Evolutionary conservation across 1,140 invertebrate species (phyloP).

Genomic region (Magallana ariakensis): DNA sequence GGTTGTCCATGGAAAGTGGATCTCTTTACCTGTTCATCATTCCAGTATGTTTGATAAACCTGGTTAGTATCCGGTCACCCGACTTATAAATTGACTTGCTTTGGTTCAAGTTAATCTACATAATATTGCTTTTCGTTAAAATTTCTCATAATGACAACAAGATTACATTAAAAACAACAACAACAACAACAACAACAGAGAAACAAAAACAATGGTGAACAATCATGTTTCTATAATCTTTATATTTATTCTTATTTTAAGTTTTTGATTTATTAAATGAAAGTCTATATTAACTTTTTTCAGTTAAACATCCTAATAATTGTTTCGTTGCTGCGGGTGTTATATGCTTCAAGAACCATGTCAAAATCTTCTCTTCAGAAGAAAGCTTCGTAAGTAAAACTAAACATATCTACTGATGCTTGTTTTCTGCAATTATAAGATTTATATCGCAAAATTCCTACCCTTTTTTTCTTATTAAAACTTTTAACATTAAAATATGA

Average conservation of each 20-base stretch:
- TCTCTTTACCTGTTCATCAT: conserved; percentile 64
- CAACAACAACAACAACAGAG: too few relatives aligned
- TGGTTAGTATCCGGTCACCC: conserved; percentile 49
- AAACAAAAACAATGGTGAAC: too few relatives aligned
- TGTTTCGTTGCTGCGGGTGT: conserved; percentile 7
- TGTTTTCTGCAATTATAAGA: background rate
- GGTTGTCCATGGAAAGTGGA: conserved; percentile 59
- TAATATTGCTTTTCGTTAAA: too few relatives aligned
- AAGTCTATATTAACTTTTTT: background rate
- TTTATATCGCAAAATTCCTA: background rate
- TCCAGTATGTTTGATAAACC: conserved; percentile 57
- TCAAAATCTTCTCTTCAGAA: background rate
- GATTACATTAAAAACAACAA: too few relatives aligned
- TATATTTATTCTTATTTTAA: too few relatives aligned
- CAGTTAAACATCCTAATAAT: conserved; percentile 28
- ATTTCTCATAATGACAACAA: too few relatives aligned
- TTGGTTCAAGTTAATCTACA: too few relatives aligned
- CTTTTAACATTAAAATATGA: too few relatives aligned
- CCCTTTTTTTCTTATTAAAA: background rate
- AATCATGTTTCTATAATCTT: too few relatives aligned
- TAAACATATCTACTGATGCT: background rate
- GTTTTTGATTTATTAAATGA: too few relatives aligned
- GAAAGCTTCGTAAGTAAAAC: conserved; percentile 13
- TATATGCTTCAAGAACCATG: conserved; percentile 7
- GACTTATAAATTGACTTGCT: background rate